Conservation (phyloP, 2,888 invertebrate genomes). For the Sepioteuthis lessoniana region DNA sequence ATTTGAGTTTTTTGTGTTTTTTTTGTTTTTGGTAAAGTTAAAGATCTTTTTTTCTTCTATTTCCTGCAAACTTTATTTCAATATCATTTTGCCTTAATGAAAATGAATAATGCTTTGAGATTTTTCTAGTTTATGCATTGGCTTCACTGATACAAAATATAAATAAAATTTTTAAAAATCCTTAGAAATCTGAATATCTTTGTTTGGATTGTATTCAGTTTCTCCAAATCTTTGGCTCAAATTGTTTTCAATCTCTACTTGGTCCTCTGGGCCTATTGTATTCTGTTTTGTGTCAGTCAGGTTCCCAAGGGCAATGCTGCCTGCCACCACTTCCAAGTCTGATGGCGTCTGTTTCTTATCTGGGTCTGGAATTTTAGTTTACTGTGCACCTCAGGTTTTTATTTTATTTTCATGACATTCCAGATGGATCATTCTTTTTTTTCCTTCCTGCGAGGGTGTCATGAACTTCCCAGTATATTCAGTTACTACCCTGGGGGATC, state of each 20-base stretch:
- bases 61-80: no score
- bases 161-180: neutral
- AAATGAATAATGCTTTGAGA: neutral
- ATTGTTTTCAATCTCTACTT: neutral
- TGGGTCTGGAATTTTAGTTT: neutral
- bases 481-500: neutral
- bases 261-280: neutral
- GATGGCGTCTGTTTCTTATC: neutral
- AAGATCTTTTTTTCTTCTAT: no score
- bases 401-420: neutral
- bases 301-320: neutral
- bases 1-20: no score
- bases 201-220: neutral
- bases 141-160: neutral
- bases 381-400: neutral
- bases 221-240: neutral
- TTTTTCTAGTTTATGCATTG: no score
- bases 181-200: no score
- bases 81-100: no score
- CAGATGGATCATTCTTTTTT: no score
- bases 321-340: neutral
- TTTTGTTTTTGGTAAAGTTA: no score
- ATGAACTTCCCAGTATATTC: neutral
- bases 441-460: neutral
- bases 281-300: conserved; percentile 5